phyloP scores from a whole-genome alignment of 2,888 invertebrate genomes.

The Notodonta ziczac region DNA sequence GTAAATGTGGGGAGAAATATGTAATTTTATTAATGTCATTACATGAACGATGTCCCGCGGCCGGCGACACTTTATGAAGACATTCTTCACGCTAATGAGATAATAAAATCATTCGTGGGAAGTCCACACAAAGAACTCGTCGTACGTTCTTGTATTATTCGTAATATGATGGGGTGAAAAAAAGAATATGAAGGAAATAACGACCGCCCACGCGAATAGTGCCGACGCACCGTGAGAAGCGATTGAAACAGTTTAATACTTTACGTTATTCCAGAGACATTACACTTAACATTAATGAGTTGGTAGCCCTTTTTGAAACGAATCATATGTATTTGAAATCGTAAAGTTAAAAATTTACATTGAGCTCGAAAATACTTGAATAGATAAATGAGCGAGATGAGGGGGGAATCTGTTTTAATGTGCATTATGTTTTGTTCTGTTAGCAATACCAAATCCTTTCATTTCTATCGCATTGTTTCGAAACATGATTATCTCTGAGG shows the following conservation, averaged over 20 bases:
- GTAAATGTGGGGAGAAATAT: constrained; percentile 48
- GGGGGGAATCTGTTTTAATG: not conserved
- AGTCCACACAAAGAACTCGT: constrained; percentile 42
- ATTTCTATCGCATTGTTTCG: constrained; percentile 9
- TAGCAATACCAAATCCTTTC: not conserved
- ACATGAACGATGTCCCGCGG: constrained; percentile 76
- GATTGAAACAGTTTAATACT: constrained; percentile 14
- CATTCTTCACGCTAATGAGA: constrained; percentile 77
- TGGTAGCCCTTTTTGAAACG: constrained; percentile 34
- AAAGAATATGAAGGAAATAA: constrained; percentile 31
- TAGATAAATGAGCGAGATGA: constrained; percentile 12
- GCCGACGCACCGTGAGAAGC: constrained; percentile 28
- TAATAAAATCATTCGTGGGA: constrained; percentile 72
- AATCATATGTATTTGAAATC: constrained; percentile 30
- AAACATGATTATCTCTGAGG: constrained; percentile 19
- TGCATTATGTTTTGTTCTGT: not conserved
- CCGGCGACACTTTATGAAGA: constrained; percentile 77
- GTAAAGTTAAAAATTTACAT: constrained; percentile 24
- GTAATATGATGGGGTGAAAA: constrained; percentile 39
- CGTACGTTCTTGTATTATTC: constrained; percentile 38
- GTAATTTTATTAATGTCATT: constrained; percentile 73
- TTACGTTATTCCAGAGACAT: constrained; percentile 18
- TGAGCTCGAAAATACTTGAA: not conserved
- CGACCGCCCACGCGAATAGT: constrained; percentile 41
- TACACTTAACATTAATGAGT: constrained; percentile 33